Base-by-base conservation (phyloP, 2,113 vertebrate genomes). In the Holacanthus passer region DNA sequence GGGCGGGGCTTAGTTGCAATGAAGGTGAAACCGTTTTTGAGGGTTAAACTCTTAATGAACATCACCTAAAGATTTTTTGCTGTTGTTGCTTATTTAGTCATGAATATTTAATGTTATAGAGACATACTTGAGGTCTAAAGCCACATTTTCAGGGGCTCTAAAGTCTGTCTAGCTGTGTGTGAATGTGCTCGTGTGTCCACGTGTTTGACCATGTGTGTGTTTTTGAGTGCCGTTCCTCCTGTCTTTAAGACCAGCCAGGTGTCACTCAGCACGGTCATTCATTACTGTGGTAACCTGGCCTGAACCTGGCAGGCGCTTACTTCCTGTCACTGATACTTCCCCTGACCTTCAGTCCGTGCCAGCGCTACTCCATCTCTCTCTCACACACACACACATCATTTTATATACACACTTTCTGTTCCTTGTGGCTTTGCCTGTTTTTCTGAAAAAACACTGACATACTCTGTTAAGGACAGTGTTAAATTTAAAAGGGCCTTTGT, bases 311-410 rank as follows among this genome's bases (percentile, higher is more conserved):
- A 95, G 91, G 71, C 79, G 65, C 89, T 88, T 75, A 95, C 95
- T 97, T 97, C 97, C 96, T 97, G 96, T 96, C 94, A 96, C 92
- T 89, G 96, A 97, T 96, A 97, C 95, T 96, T 96, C 94, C 96
- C 86, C 92, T 95, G 94, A 96, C 95, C 95, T 96, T 96, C 95
- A 95, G 93, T 27, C 62, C 70, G 87, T 91, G 94, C 94, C 95
- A 95, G 92, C 77, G 52, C 78, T 86, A 83, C 81, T 82, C 56
- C 79, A 71, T 67, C 67, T 45, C 65, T 12, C 82, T 12, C 72
- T 19, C 76, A 78, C 66, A 56, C 77, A 79, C 67, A 75, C 84
- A 82, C 41, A 66, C 73, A 77, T 29, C n/a, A n/a, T n/a, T 66
- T 71, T 39, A 48, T 20, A 45, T 55, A 20, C 59, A 62, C 55